Evolutionary conservation across 2,113 vertebrate species (phyloP).

Genomic region (Smithornis capensis): DNA sequence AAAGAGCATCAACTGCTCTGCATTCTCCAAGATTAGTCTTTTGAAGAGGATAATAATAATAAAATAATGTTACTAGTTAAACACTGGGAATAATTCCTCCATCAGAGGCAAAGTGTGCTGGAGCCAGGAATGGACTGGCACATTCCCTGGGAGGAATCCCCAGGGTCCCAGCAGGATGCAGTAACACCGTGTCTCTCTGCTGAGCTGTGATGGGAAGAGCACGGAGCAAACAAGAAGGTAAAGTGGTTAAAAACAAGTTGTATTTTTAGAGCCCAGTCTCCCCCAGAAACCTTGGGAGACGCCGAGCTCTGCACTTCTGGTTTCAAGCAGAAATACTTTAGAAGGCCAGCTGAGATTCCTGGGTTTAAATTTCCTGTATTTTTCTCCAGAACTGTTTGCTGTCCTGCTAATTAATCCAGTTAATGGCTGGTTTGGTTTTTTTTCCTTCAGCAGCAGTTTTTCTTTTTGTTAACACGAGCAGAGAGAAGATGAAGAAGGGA

Average conservation of each 20-base stretch:
- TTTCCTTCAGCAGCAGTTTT: conserved; percentile 15
- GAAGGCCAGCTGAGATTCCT: neutral
- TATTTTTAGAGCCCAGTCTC: neutral
- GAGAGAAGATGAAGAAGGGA: neutral
- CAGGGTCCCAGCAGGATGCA: neutral
- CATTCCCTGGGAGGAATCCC: neutral
- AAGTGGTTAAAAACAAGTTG: conserved; percentile 27
- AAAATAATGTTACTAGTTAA: conserved; percentile 10
- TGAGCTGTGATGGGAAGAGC: conserved; percentile 5
- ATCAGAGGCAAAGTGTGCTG: neutral
- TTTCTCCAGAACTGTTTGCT: neutral
- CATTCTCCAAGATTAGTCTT: neutral
- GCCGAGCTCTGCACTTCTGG: neutral
- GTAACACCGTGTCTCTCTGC: neutral
- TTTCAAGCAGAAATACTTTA: conserved; percentile 1
- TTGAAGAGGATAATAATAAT: neutral
- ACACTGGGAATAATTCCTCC: conserved; percentile 22
- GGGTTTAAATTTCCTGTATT: neutral
- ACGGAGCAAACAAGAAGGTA: neutral
- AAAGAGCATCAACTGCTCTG: neutral
- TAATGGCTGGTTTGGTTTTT: neutral
- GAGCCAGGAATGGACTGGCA: neutral
- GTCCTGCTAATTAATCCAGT: neutral
- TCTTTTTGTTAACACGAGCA: conserved; percentile 27
- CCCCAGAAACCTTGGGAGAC: neutral